Evolutionary conservation across 2,797 vertebrate genomes (phyloP).

Genomic region (Enteromius unitaeniatus): DNA sequence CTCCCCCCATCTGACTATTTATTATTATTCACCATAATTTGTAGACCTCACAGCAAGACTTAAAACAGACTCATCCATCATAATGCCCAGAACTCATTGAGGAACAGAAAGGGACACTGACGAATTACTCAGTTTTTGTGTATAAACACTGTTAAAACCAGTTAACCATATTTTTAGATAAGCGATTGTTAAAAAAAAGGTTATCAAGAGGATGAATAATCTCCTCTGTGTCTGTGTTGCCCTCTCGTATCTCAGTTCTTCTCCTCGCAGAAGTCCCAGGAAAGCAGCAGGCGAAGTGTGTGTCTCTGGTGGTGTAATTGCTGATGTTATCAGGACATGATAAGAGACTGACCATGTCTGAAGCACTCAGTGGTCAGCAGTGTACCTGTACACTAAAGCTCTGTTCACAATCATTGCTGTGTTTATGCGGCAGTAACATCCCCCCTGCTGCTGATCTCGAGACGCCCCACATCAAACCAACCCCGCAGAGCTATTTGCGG

Average conservation of each 20-base stretch:
- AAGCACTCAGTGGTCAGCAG: conserved; percentile 59
- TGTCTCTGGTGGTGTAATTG: conserved; percentile 71
- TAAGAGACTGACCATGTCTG: conserved; percentile 56
- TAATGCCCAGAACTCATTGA: background rate
- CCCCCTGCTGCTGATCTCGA: conserved; percentile 2
- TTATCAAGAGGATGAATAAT: background rate
- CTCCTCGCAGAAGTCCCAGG: background rate
- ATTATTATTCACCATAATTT: conserved; percentile 56
- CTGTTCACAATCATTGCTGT: conserved; percentile 1
- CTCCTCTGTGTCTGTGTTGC: background rate
- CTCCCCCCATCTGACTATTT: conserved; percentile 54
- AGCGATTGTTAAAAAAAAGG: background rate
- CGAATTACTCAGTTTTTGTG: background rate
- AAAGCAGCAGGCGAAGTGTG: conserved; percentile 39
- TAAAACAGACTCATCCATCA: conserved; percentile 62
- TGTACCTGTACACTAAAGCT: conserved; percentile 1
- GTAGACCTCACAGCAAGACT: conserved; percentile 37
- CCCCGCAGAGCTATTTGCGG: conserved; percentile 61
- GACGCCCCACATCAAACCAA: background rate
- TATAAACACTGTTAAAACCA: background rate
- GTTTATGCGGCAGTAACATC: conserved; percentile 11
- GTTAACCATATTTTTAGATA: conserved; percentile 4
- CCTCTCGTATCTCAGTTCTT: conserved; percentile 9
- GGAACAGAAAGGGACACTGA: background rate
- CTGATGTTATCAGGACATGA: conserved; percentile 72